Conservation (phyloP, 2,888 invertebrate species). For the Pseudeuparius sepicola region DNA sequence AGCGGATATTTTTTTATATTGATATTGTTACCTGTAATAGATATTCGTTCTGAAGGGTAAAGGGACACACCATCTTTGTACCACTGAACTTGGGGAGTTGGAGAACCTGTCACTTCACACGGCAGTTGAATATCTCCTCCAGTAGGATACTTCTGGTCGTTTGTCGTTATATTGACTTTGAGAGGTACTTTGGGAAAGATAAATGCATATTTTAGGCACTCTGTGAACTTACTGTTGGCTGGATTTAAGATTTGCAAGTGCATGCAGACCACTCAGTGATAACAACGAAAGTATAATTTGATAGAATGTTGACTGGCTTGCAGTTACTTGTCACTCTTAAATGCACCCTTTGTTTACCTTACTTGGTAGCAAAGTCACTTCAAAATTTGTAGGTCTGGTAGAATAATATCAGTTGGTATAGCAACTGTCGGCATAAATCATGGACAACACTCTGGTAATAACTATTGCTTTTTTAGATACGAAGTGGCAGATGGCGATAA, state of each 20-base stretch:
- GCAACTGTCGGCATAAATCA: no score
- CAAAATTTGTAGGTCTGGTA: no score
- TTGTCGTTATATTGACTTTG: constrained; percentile 50
- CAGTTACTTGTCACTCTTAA: no score
- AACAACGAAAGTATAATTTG: constrained; percentile 1
- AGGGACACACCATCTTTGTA: constrained; percentile 61
- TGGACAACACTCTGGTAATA: no score
- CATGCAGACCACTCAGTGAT: no score
- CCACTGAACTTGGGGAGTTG: constrained; percentile 69
- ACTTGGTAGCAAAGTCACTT: no score
- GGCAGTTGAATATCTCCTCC: constrained; percentile 60
- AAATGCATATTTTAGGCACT: not conserved
- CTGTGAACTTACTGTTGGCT: not conserved
- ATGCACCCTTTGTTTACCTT: no score
- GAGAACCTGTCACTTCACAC: constrained; percentile 71
- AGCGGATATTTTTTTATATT: not conserved
- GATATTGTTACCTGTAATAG: constrained; percentile 51
- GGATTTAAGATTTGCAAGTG: no score
- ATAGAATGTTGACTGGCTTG: no score
- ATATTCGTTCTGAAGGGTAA: constrained; percentile 45
- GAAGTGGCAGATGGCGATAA: no score
- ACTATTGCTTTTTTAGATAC: no score
- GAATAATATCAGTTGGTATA: no score
- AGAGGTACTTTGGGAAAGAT: constrained; percentile 50
- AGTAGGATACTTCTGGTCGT: constrained; percentile 47